Evolutionary conservation across 2,113 vertebrate species (phyloP).

Genomic region (Halichoerus grypus): DNA sequence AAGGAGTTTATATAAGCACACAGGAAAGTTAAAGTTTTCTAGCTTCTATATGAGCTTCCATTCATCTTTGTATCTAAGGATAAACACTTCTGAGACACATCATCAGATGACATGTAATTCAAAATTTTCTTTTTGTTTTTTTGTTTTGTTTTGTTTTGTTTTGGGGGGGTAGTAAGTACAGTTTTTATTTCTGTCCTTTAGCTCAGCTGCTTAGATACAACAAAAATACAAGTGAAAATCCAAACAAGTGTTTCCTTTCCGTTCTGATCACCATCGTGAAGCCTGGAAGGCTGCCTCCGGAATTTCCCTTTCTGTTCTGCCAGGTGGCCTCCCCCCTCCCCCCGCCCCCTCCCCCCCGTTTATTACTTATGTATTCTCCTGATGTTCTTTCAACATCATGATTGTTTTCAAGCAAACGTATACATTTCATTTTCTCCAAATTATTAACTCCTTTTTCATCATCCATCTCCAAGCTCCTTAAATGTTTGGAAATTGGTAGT

Average conservation of each 20-base stretch:
- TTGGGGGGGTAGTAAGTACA: neutral
- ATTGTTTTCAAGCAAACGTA: neutral
- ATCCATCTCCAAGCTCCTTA: slow-evolving; percentile 79
- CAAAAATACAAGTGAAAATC: slow-evolving; percentile 22
- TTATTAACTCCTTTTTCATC: slow-evolving; percentile 32
- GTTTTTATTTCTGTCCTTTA: neutral
- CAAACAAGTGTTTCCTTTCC: slow-evolving; percentile 13
- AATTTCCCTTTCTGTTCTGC: neutral
- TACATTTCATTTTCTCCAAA: neutral
- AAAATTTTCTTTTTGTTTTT: neutral
- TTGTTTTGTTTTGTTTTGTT: too few relatives aligned
- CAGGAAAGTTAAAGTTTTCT: neutral
- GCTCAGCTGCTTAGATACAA: neutral
- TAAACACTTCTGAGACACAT: neutral
- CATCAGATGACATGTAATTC: neutral
- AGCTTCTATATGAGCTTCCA: neutral
- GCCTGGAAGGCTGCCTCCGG: neutral
- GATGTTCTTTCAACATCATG: slow-evolving; percentile 7
- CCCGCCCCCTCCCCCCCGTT: neutral
- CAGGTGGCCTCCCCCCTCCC: neutral
- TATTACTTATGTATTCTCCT: slow-evolving; percentile 47
- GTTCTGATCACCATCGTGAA: neutral
- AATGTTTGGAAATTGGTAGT: slow-evolving; percentile 96
- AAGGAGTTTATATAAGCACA: neutral
- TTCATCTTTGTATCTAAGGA: neutral